These are phyloP conservation scores for Scortum barcoo DNA, from an alignment of 2,113 vertebrate species.

Conservation along the genomic window DNA sequence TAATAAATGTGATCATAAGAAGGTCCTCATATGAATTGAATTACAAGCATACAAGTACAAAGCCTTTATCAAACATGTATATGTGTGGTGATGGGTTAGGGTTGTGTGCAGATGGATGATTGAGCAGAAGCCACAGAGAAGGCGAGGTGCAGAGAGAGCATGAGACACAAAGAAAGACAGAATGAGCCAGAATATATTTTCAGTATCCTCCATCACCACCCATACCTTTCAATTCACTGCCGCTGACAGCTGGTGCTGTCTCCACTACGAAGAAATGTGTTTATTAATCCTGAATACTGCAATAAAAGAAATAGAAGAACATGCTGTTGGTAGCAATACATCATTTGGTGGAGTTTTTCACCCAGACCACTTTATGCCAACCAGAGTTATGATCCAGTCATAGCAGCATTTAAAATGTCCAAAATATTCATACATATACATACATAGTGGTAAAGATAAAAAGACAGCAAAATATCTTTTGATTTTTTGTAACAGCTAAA, in stretches of 20 bases:
- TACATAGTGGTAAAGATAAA: no score
- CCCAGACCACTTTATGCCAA: background rate
- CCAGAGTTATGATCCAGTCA: background rate
- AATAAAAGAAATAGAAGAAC: background rate
- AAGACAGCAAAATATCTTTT: no score
- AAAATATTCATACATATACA: no score
- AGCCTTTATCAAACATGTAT: no score
- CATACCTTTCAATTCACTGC: conserved; percentile 18
- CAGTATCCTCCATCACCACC: conserved; percentile 18
- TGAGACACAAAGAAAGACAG: conserved; percentile 5
- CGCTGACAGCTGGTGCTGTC: background rate
- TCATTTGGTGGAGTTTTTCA: background rate
- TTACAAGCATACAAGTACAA: background rate
- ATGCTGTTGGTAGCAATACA: background rate
- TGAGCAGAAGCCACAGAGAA: conserved; percentile 10
- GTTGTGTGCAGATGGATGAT: background rate
- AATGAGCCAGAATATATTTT: conserved; percentile 23
- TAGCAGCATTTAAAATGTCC: background rate
- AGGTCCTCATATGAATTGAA: no score
- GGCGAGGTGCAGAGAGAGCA: background rate
- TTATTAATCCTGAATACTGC: background rate
- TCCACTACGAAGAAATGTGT: background rate
- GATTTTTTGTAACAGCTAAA: no score
- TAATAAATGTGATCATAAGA: background rate
- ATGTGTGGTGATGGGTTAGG: no score